Conservation (phyloP, 2,797 vertebrate species). For the Tinamus major region DNA sequence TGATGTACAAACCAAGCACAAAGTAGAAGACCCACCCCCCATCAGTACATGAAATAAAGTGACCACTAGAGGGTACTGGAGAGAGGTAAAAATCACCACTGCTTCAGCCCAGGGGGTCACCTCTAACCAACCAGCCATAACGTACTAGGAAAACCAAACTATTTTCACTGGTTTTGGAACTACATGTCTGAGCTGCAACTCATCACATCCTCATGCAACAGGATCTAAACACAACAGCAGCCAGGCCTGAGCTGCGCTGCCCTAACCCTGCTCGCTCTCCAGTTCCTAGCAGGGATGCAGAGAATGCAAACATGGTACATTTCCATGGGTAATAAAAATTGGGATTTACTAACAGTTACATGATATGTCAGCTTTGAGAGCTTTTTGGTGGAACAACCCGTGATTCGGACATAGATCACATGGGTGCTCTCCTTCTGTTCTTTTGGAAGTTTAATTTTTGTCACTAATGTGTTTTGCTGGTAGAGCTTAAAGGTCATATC, state of each 20-base stretch:
- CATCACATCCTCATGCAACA: background rate
- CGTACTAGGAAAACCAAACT: background rate
- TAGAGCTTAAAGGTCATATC: constrained; percentile 55
- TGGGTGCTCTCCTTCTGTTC: background rate
- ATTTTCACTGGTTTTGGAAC: background rate
- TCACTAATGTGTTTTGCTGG: constrained; percentile 61
- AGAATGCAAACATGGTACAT: background rate
- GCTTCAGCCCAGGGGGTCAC: background rate
- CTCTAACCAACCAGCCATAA: background rate
- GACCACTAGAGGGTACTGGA: constrained; percentile 15
- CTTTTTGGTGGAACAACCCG: background rate
- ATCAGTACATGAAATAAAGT: background rate
- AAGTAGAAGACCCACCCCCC: background rate
- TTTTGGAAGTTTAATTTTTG: constrained; percentile 61
- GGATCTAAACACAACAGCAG: background rate
- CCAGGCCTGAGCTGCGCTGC: background rate
- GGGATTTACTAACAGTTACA: background rate
- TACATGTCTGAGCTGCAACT: background rate
- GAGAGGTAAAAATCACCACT: background rate
- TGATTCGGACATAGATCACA: background rate
- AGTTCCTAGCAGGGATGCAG: background rate
- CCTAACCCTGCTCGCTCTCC: background rate
- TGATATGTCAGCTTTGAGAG: background rate
- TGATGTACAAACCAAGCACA: background rate
- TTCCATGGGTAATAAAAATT: background rate